Percentiles rank a stretch among this genome's conserved stretches.
phyloP scores from a whole-genome alignment of 2,797 vertebrate genomes.

The Notamacropus eugenii region DNA sequence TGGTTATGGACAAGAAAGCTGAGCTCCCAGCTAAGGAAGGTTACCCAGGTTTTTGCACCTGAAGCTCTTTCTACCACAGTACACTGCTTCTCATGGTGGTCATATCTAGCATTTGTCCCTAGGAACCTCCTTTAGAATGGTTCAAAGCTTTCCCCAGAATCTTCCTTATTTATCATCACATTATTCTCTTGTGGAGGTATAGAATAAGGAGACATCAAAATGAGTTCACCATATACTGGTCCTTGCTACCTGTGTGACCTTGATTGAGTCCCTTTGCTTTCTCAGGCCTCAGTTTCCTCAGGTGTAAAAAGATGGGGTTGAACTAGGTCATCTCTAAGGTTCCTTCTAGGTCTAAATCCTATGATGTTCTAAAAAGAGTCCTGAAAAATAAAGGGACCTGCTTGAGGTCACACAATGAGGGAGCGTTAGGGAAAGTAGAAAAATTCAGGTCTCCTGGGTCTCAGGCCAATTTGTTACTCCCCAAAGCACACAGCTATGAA shows the following conservation, averaged over 20 bases:
- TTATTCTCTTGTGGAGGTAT: neutral
- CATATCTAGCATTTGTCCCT: neutral
- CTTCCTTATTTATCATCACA: constrained; percentile 13
- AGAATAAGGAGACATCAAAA: neutral
- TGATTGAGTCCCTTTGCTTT: neutral
- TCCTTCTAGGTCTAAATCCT: neutral
- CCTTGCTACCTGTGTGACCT: constrained; percentile 37
- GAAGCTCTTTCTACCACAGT: neutral
- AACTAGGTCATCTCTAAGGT: neutral
- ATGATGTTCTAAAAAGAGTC: neutral
- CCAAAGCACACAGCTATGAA: neutral
- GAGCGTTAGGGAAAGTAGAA: neutral
- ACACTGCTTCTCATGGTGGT: neutral
- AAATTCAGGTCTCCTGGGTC: constrained; percentile 16
- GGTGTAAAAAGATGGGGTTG: neutral
- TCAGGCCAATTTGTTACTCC: constrained; percentile 18
- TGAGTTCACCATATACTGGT: neutral
- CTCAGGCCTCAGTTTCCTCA: neutral
- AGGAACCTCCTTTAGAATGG: constrained; percentile 37
- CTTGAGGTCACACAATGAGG: neutral
- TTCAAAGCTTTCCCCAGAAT: constrained; percentile 5
- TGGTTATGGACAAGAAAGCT: neutral
- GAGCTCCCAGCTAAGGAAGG: neutral
- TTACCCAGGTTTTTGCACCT: neutral
- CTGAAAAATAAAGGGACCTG: neutral